Conservation (phyloP, 2,113 vertebrate species). For the Leptosomus discolor region DNA sequence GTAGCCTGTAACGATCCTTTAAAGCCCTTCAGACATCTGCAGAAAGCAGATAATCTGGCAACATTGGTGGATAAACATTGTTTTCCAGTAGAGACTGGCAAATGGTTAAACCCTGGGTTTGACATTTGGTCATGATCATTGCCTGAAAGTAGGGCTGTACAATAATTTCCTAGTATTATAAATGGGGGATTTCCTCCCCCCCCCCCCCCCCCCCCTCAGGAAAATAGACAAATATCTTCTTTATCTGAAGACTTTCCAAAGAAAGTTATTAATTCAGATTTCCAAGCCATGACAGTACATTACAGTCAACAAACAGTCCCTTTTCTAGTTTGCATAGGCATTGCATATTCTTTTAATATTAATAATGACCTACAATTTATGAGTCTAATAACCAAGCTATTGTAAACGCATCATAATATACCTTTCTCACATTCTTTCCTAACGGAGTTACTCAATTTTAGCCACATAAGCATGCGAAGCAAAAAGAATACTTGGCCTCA, state of each 20-base stretch:
- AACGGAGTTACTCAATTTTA: not conserved
- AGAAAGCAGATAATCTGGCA: not conserved
- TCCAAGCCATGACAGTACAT: too few species aligned
- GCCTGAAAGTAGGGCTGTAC: not conserved
- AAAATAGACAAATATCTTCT: not conserved
- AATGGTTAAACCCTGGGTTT: not conserved
- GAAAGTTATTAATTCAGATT: not conserved
- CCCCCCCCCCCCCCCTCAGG: too few species aligned
- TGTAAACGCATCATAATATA: not conserved
- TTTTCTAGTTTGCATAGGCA: not conserved
- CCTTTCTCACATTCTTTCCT: not conserved
- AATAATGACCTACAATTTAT: not conserved
- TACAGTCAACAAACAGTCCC: not conserved
- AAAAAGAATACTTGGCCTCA: not conserved
- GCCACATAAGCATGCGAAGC: not conserved
- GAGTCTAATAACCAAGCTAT: not conserved
- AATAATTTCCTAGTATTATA: not conserved
- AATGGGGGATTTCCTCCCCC: too few species aligned
- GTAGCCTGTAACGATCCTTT: not conserved
- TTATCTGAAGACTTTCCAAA: not conserved
- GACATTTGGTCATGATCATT: not conserved
- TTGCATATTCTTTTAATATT: not conserved
- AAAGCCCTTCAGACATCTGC: not conserved
- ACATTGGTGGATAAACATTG: accelerated
- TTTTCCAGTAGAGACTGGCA: not conserved